phyloP scores from a whole-genome alignment of 92 coral and sea anemone species.

The Plumapathes pennacea region DNA sequence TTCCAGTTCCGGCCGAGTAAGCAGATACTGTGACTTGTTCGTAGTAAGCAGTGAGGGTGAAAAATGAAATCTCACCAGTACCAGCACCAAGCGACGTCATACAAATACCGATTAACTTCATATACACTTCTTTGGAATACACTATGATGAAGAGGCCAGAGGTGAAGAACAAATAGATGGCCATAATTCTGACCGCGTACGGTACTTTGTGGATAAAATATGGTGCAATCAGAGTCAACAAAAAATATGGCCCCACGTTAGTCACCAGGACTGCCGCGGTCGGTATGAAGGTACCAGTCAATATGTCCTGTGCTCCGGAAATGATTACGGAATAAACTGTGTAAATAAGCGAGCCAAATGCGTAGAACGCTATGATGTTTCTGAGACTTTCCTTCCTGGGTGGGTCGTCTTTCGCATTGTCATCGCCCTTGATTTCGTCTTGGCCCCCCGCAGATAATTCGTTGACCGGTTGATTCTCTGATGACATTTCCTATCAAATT shows the following conservation, averaged over 20 bases:
- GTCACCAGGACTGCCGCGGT: constrained; percentile 89
- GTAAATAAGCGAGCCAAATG: constrained; percentile 78
- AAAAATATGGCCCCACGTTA: constrained; percentile 82
- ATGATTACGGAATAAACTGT: constrained; percentile 85
- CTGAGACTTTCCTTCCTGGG: constrained; percentile 48
- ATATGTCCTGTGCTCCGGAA: constrained; percentile 85
- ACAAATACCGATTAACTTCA: constrained; percentile 80
- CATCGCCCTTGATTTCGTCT: no score
- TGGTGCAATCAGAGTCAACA: constrained; percentile 79
- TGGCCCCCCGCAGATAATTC: no score
- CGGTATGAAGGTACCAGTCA: constrained; percentile 81
- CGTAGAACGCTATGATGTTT: constrained; percentile 68
- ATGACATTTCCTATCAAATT: no score
- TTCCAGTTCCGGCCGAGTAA: constrained; percentile 85
- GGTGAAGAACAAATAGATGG: constrained; percentile 64
- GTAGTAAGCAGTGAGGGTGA: constrained; percentile 77
- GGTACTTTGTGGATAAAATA: constrained; percentile 78
- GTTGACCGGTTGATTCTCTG: no score
- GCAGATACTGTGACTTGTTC: constrained; percentile 83
- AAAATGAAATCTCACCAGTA: constrained; percentile 74
- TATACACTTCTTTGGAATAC: constrained; percentile 72
- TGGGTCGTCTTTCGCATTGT: neutral
- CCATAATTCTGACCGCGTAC: constrained; percentile 61
- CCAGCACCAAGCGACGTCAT: constrained; percentile 87
- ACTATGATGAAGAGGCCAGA: constrained; percentile 80